phyloP scores from a whole-genome alignment of 2,113 vertebrate species.

The Rhabdomys dilectus region DNA sequence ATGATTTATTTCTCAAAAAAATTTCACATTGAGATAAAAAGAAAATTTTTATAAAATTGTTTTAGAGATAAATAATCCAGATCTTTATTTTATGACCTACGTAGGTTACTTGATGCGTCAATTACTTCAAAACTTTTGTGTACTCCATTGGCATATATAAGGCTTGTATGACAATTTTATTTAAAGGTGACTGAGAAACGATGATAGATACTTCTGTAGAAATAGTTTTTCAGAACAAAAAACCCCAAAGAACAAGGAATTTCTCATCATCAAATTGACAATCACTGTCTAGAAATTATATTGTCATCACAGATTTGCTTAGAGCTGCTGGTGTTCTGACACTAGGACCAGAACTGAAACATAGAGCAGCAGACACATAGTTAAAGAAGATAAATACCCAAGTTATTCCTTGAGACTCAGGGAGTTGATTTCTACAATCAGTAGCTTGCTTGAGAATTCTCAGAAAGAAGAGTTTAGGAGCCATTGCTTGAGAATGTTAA shows the following conservation, averaged over 20 bases:
- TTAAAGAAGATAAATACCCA: background rate
- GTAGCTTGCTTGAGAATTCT: background rate
- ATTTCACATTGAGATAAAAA: background rate
- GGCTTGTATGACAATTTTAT: background rate
- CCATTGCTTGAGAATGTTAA: slow-evolving; percentile 1
- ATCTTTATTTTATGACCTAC: background rate
- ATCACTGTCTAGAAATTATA: background rate
- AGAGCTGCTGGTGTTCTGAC: background rate
- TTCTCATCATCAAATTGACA: background rate
- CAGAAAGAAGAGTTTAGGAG: background rate
- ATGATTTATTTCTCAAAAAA: background rate
- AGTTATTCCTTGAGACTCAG: background rate
- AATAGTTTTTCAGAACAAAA: background rate
- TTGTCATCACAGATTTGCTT: background rate
- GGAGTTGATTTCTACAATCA: background rate
- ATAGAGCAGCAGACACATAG: background rate
- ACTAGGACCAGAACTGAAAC: background rate
- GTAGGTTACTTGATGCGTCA: background rate
- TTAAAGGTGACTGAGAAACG: background rate
- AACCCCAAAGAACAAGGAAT: background rate
- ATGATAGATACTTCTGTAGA: background rate
- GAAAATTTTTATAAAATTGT: background rate
- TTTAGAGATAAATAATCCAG: background rate
- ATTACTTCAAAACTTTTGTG: background rate
- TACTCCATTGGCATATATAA: background rate